These are phyloP conservation scores for Pachymerium ferrugineum DNA, from an alignment of 2,888 invertebrate genomes.

Conservation along the genomic window DNA sequence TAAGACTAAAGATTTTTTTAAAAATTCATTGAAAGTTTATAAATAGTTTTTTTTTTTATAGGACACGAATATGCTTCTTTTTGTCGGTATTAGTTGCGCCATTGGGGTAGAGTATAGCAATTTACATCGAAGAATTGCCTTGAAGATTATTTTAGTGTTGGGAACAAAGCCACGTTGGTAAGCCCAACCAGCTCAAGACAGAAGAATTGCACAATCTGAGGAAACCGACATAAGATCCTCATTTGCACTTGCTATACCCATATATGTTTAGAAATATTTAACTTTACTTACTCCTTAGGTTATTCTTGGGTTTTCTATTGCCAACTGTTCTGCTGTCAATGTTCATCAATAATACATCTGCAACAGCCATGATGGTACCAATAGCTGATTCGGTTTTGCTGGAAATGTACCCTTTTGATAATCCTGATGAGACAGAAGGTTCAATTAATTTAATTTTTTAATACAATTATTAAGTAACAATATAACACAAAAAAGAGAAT, in stretches of 20 bases:
- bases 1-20: neutral
- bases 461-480: neutral
- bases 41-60: neutral
- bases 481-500: too few species aligned
- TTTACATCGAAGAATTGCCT: conserved; percentile 35
- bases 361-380: conserved; percentile 32
- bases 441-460: neutral
- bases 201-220: too few species aligned
- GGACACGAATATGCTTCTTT: conserved; percentile 35
- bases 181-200: too few species aligned
- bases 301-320: conserved; percentile 5
- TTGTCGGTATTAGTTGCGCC: conserved; percentile 34
- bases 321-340: neutral
- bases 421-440: neutral
- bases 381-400: conserved; percentile 30
- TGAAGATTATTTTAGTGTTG: conserved; percentile 32
- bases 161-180: conserved; percentile 34
- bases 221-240: too few species aligned
- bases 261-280: neutral
- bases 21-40: conserved; percentile 28
- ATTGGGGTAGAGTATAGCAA: conserved; percentile 35
- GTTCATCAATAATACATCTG: conserved; percentile 30
- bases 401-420: conserved; percentile 9
- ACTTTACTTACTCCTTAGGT: neutral
- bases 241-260: neutral